Base-by-base conservation (phyloP, 2,113 vertebrate species). In the Thymallus thymallus region DNA sequence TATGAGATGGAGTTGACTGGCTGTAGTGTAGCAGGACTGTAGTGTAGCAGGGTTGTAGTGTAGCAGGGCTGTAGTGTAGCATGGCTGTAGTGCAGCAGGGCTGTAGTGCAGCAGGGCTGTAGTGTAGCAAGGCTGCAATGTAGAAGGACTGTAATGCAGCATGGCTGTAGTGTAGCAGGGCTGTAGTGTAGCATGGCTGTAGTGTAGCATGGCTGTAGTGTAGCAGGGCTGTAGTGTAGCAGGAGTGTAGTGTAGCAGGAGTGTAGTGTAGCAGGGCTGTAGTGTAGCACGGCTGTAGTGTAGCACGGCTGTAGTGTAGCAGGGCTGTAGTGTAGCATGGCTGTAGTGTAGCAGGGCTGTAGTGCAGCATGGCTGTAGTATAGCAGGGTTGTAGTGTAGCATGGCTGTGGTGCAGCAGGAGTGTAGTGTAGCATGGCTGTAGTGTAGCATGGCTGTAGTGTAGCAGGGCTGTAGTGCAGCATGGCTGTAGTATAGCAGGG, bases 221-320 rank as follows among this genome's bases (percentile, higher is more conserved):
- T 26, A 26, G 26, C 26, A 26, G 26, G 26, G 26, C 82, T 88
- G 26, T 75, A 80, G 68, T 72, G 69, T 75, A 79, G 81, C 73
- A 60, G 58, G 58, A 7, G 0, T n/a, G 58, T 56, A 61, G 72
- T 69, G 22, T 12, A 23, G 22, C 60, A 69, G 22, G 4, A 1
- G 4, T 7, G 20, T n/a, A 22, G 58, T 61, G 2, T 22, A 23
- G 22, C 12, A 58, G 12, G 16, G 55, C 3, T 20, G 56, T 60
- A 60, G 20, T 14, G 1, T n/a, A 60, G 4, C 20, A n/a, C 2
- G 56, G 22, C 20, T 60, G 56, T 20, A 62, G n/a, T 4, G 2
- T 5, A 26, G 6, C 20, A 60, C 4, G 58, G n/a, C 5, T n/a
- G 58, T 56, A 56, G 20, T 1, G 26, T 26, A 26, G 26, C 16